Conservation (phyloP, 2,113 vertebrate species). For the Prinia subflava region DNA sequence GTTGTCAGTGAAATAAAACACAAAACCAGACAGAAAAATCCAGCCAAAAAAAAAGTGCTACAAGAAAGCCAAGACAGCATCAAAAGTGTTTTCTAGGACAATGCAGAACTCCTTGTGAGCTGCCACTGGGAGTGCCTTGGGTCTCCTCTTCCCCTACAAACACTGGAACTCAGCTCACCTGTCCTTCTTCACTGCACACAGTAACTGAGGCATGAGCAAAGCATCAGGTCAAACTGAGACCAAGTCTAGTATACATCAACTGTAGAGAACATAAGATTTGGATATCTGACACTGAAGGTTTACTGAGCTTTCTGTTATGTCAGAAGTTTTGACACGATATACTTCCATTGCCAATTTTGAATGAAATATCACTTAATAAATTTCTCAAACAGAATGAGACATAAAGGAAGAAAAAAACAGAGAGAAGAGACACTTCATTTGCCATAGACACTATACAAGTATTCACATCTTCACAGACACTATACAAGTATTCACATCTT, state of each 20-base stretch:
- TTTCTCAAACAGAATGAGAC: neutral
- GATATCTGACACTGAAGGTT: neutral
- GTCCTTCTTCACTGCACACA: neutral
- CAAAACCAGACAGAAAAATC: neutral
- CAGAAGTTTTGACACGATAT: neutral
- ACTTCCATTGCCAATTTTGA: neutral
- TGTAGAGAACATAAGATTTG: neutral
- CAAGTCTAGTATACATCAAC: neutral
- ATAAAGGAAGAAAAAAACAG: neutral
- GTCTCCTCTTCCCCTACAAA: rapidly evolving
- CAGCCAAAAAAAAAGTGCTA: neutral
- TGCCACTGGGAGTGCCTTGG: neutral
- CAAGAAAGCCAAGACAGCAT: neutral
- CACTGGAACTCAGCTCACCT: neutral
- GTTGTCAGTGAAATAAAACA: neutral
- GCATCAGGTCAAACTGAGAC: neutral
- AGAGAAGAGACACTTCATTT: neutral
- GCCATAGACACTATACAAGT: neutral
- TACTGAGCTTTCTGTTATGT: neutral
- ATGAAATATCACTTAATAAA: neutral
- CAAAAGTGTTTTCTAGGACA: neutral
- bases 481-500: neutral
- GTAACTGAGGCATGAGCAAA: neutral
- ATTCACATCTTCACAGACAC: neutral
- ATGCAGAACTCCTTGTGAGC: neutral